Conservation (phyloP, 1,140 invertebrate genomes). For the Bombus impatiens region DNA sequence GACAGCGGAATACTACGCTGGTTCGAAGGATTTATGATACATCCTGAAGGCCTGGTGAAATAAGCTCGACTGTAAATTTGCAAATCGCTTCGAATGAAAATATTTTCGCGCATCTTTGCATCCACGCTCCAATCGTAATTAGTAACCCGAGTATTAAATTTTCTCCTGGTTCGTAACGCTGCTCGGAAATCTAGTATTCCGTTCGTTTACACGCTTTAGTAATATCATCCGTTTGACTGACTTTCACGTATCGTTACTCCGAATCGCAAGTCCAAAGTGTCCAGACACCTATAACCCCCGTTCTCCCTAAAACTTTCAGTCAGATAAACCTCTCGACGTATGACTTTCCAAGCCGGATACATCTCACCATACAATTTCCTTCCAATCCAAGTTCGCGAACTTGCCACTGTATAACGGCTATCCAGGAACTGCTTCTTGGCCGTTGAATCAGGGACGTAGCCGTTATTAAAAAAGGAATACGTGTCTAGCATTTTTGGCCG, state of each 20-base stretch:
- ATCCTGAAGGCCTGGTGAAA: neutral
- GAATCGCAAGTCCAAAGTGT: neutral
- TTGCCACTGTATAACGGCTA: neutral
- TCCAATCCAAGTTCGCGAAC: neutral
- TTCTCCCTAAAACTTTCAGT: neutral
- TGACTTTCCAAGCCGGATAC: neutral
- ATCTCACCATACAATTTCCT: neutral
- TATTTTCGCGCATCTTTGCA: too few species aligned
- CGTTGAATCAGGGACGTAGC: neutral
- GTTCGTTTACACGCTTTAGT: neutral
- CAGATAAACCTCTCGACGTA: neutral
- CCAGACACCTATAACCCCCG: neutral
- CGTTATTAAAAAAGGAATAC: too few species aligned
- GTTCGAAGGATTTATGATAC: constrained; percentile 9
- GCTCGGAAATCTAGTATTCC: too few species aligned
- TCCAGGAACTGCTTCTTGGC: neutral
- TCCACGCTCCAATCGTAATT: too few species aligned
- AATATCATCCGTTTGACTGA: neutral
- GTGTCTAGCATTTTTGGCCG: too few species aligned
- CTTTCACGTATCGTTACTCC: neutral
- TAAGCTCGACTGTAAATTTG: too few species aligned
- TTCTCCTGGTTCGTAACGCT: too few species aligned
- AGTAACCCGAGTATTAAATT: too few species aligned
- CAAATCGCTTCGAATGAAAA: too few species aligned
- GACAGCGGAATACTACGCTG: neutral